Conservation (phyloP, 2,797 vertebrate genomes). For the Galago senegalensis region DNA sequence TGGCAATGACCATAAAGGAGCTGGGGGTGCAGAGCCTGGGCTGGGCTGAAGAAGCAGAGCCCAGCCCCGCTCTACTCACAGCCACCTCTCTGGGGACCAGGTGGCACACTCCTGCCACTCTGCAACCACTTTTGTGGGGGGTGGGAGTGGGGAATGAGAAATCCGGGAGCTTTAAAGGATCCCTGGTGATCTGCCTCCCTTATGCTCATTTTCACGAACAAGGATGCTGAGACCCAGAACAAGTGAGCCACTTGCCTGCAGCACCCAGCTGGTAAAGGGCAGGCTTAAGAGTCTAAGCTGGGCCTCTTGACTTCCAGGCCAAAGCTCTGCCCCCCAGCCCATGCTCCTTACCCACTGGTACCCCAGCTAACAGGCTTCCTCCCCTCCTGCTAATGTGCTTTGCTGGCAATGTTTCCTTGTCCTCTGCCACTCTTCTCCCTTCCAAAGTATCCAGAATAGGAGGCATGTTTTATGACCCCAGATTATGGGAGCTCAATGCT, state of each 20-base stretch:
- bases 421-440: background rate
- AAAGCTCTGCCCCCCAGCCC: background rate
- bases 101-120: background rate
- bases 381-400: background rate
- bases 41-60: rapidly evolving
- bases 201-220: background rate
- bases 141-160: background rate
- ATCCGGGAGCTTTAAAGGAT: background rate
- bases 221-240: background rate
- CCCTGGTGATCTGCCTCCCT: background rate
- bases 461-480: background rate
- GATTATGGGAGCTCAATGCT: background rate
- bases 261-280: background rate
- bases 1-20: background rate
- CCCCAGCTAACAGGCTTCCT: background rate
- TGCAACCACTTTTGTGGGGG: background rate
- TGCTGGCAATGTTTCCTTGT: too few species aligned
- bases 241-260: background rate
- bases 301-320: background rate
- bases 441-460: background rate
- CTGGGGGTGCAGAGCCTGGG: rapidly evolving
- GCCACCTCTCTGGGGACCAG: rapidly evolving
- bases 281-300: background rate
- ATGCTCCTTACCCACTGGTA: background rate
- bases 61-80: background rate